Percentiles rank a stretch among this genome's conserved stretches.
These are phyloP conservation scores for Formicarius rufipectus DNA, from an alignment of 2,113 vertebrate species.

Conservation along the genomic window DNA sequence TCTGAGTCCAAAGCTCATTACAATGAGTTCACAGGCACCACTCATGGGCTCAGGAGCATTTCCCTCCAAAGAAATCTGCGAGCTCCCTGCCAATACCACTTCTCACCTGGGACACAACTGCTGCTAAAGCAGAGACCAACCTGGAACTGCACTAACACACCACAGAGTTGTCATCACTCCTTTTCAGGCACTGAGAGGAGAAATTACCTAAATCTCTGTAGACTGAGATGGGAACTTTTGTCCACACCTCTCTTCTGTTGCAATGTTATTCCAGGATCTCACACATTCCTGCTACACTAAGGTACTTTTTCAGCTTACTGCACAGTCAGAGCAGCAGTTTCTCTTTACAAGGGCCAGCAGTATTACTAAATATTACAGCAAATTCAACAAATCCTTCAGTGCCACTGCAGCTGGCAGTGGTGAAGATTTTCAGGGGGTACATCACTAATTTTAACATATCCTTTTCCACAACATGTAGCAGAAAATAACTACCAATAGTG, in stretches of 20 bases:
- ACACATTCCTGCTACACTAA: not conserved
- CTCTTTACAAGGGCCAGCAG: not conserved
- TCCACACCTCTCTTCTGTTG: not conserved
- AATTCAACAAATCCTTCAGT: not conserved
- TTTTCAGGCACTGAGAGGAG: not conserved
- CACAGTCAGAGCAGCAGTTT: not conserved
- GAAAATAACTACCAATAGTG: not conserved
- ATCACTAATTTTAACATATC: not conserved
- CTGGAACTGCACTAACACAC: not conserved
- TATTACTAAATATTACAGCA: not conserved
- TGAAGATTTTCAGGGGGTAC: not conserved
- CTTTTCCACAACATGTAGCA: not conserved
- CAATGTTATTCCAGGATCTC: not conserved
- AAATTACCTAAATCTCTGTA: not conserved
- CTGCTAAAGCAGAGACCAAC: not conserved
- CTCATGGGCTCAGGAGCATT: not conserved
- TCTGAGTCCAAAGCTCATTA: not conserved
- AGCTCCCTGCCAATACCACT: not conserved
- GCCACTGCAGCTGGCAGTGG: not conserved
- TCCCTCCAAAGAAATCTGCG: not conserved
- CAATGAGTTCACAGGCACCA: not conserved
- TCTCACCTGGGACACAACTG: not conserved
- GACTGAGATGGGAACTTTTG: not conserved
- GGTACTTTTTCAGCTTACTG: not conserved
- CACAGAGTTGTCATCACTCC: not conserved